phyloP scores from a whole-genome alignment of 1,140 invertebrate species.

The Zaprionus ornatus region DNA sequence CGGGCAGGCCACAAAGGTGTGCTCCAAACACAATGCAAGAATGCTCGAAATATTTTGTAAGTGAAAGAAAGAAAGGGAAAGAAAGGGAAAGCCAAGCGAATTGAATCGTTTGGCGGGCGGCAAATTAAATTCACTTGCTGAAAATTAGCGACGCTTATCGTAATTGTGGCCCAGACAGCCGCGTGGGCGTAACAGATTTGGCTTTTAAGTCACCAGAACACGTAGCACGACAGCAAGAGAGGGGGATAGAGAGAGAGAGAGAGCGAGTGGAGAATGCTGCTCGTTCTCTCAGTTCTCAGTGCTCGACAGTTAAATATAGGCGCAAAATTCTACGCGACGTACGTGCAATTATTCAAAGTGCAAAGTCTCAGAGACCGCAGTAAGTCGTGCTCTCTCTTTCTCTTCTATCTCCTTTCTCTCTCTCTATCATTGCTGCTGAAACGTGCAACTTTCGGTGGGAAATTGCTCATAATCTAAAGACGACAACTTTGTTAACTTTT shows the following conservation, averaged over 20 bases:
- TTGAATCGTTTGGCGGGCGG: slow-evolving; percentile 26
- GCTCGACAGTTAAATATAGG: slow-evolving; percentile 35
- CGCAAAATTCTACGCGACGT: slow-evolving; percentile 25
- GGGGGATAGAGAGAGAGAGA: neutral
- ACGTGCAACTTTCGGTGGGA: slow-evolving; percentile 56
- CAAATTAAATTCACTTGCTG: slow-evolving; percentile 46
- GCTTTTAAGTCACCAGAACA: slow-evolving; percentile 43
- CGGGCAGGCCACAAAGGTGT: slow-evolving; percentile 26
- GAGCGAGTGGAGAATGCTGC: neutral
- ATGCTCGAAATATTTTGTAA: slow-evolving; percentile 1
- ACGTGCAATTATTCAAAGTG: slow-evolving; percentile 79
- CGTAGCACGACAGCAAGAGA: slow-evolving; percentile 9
- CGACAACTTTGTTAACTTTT: slow-evolving; percentile 70
- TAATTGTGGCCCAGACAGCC: slow-evolving; percentile 26
- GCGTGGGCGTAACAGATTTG: slow-evolving; percentile 30
- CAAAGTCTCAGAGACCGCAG: slow-evolving; percentile 40
- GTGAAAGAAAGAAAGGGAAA: neutral
- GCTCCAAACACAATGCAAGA: slow-evolving; percentile 17
- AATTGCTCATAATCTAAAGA: slow-evolving; percentile 63
- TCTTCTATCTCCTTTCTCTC: too few species aligned
- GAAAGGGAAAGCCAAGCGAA: neutral
- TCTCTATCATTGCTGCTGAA: neutral
- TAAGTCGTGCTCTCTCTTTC: neutral
- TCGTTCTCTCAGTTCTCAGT: neutral
- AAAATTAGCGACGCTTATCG: slow-evolving; percentile 48